Conservation (phyloP, 1,140 invertebrate genomes). For the Matsumurasca onukii region DNA sequence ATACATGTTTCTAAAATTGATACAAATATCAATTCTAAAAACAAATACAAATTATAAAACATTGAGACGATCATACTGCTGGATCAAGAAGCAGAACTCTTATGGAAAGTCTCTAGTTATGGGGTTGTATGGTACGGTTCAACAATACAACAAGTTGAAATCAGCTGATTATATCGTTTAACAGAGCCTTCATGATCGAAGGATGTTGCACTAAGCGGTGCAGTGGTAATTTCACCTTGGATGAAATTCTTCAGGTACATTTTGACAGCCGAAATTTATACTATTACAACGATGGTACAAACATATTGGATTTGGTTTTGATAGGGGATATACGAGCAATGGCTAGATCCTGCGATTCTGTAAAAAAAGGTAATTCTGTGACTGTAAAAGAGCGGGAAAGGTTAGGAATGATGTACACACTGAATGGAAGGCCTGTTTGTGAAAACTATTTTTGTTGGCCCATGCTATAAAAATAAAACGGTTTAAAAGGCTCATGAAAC, state of each 20-base stretch:
- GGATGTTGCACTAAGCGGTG: conserved; percentile 9
- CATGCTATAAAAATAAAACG: conserved; percentile 25
- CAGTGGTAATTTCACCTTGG: conserved; percentile 5
- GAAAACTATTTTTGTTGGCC: conserved; percentile 21
- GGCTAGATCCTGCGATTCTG: not conserved
- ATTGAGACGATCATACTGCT: too few relatives aligned
- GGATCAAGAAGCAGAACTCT: too few relatives aligned
- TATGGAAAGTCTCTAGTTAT: too few relatives aligned
- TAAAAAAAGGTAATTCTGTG: conserved; percentile 12
- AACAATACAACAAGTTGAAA: too few relatives aligned
- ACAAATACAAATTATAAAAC: too few relatives aligned
- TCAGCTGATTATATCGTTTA: too few relatives aligned
- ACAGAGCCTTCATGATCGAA: conserved; percentile 19
- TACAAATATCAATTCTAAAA: too few relatives aligned
- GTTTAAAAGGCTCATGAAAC: conserved; percentile 26
- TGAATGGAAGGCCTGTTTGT: conserved; percentile 21
- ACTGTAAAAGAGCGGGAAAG: conserved; percentile 9
- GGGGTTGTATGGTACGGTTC: too few relatives aligned
- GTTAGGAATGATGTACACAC: conserved; percentile 18
- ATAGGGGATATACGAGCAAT: conserved; percentile 10
- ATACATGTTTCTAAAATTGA: too few relatives aligned
- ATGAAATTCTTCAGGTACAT: conserved; percentile 13
- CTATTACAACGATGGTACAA: conserved; percentile 18
- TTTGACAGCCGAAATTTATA: conserved; percentile 21
- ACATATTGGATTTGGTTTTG: conserved; percentile 11